Base-by-base conservation (phyloP, 1,140 invertebrate genomes). In the Drosophila asahinai region DNA sequence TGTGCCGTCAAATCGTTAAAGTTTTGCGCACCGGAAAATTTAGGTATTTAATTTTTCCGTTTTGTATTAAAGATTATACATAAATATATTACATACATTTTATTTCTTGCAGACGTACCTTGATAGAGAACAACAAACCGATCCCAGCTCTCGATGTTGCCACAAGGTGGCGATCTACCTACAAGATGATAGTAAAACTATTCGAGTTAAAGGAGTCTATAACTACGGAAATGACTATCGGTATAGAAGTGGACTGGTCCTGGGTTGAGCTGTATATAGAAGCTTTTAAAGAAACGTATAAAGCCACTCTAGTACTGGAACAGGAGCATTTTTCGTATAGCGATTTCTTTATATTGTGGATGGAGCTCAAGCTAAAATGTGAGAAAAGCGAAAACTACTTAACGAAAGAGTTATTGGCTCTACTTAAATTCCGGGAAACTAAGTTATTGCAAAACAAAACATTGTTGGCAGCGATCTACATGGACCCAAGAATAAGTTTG, bases 381-480 rank as follows among this genome's bases (percentile, higher is more conserved):
- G 19, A 66, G 22, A 66, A 65, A 15, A 66, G 49, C 57, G 36
- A 55, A 22, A 58, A 68, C 59, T 30, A 14, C 12, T 60, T 68
- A 22, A 60, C 51, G 49, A 52, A 51, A 52, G 42, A 52, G 30
- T 52, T 40, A 40, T 40, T 40, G 38, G 38, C 2, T 40, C 11
- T 15, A 14, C 38, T 71, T 36, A 62, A 62, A 27, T 1, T 45
- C 6, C 42, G 58, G 19, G 67, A 71, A 55, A 9, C 25, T 51
- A 72, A 58, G 48, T 60, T 74, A 11, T 36, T 74, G 17, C 55
- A 74, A 49, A 66, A 74, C 15, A 12, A 73, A 17, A 45, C 62
- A 25, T 63, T 73, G 25, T 58, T 72, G 48, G 17, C 58, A 22
- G 67, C 67, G 9, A 47, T 63, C 64, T 40, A 40, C 14, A 40